Base-by-base conservation (phyloP, 2,113 vertebrate genomes). In the Nothoprocta perdicaria region DNA sequence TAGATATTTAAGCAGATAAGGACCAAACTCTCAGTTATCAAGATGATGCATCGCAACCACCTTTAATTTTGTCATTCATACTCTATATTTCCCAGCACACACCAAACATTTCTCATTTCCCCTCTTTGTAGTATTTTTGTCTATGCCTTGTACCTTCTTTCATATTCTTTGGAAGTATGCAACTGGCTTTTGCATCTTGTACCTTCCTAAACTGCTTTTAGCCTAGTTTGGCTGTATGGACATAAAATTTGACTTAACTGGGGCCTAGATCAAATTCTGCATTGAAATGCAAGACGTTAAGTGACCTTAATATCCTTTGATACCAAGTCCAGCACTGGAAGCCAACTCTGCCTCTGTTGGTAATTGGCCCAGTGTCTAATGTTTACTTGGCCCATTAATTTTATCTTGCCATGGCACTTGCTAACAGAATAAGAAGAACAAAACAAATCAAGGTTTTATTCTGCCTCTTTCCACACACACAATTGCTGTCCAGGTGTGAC, bases 21-120 rank as follows among this genome's bases (percentile, higher is more conserved):
- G 82, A 80, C 35, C 72, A 89, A 85, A 61, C 33, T 83, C 72
- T 53, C 12, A 86, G 27, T 92, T 82, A 74, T 89, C 75, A 87
- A 63, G 50, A 74, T 84, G 55, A 86, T 86, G 74, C 60, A 77
- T 89, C 82, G 67, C 27, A 66, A 89, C 50, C 63, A 80, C 33
- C 72, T 80, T 77, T 77, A 75, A 55, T 33, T 92, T 92, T 90
- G 46, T 94, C 26, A 61, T 80, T 93, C 65, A 17, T 40, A 52
- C 2, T 2, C 65, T 55, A 21, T 74, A 31, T 88, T 88, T 93
- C 46, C 60, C 33, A 84, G 63, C 13, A n/a, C 29, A 63, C 55
- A 83, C 46, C 50, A 50, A 86, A 21, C 75, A 29, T 86, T 88
- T 94, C 52, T 60, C 31, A 82, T 41, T 40, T 83, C 46, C 65